phyloP scores from a whole-genome alignment of 2,797 vertebrate genomes.

The Hozukius guyotensis region DNA sequence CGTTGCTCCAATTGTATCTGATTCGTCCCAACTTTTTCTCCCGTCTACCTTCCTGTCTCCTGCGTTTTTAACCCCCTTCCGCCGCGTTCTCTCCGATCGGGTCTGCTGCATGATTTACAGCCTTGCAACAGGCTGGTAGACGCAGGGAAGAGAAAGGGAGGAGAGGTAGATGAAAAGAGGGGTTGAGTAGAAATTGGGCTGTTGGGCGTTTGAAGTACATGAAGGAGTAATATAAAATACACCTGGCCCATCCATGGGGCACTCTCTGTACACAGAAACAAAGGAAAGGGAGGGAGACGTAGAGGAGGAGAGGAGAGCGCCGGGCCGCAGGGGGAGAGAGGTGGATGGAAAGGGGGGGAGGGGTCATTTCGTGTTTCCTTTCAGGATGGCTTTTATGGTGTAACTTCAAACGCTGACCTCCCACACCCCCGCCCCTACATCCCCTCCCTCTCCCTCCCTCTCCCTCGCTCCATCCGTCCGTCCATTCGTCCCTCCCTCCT shows the following conservation, averaged over 20 bases:
- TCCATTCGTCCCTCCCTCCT: conserved; percentile 67
- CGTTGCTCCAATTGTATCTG: conserved; percentile 5
- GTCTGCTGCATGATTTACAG: conserved; percentile 67
- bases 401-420: conserved; percentile 85
- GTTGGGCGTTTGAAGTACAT: conserved; percentile 83
- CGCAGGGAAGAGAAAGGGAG: conserved; percentile 28
- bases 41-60: conserved; percentile 27
- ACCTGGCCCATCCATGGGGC: conserved; percentile 83
- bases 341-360: conserved; percentile 47
- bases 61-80: conserved; percentile 23
- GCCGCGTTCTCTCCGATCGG: conserved; percentile 2
- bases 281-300: conserved; percentile 59
- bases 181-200: conserved; percentile 62
- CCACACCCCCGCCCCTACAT: conserved; percentile 52
- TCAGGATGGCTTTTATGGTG: conserved; percentile 87
- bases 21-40: conserved; percentile 32
- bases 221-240: conserved; percentile 87
- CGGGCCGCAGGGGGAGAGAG: conserved; percentile 62
- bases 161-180: conserved; percentile 54
- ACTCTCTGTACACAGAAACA: conserved; percentile 72
- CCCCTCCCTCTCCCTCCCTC: conserved; percentile 34
- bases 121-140: conserved; percentile 59
- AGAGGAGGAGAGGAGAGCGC: conserved; percentile 53
- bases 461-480: conserved; percentile 63
- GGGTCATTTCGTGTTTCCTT: conserved; percentile 85